Evolutionary conservation across 2,888 invertebrate species (phyloP), one percentile per base, ranked within the genome.

Genomic region (Sericinus montela): DNA sequence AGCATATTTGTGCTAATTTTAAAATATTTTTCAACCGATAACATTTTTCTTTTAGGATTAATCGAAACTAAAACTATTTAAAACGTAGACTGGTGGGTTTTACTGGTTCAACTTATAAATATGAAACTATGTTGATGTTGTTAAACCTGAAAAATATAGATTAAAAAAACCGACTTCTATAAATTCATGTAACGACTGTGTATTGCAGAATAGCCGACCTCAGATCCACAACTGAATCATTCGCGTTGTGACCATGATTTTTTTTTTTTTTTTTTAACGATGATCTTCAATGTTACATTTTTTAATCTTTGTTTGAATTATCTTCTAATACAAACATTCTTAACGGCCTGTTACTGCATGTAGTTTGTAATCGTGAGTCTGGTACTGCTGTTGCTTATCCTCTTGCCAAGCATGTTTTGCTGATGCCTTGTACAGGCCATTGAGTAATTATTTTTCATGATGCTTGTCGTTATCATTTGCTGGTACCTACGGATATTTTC

Each of bases 181-280:
- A 48, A 35, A 48, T 48, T 16, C 28, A 19, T 25, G 48, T 37
- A 32, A 10, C 28, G 16, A 25, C 28, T 28, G 15, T 48, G 38
- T 38, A 43, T 43, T 43, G 48, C 48, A 43, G 38, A 43, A 28
- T 8, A n/a, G 16, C 10, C 32, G 23, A 36, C 30, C 19, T 14
- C 19, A 34, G 46, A 39, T 46, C 34, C 39, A 15, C 32, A 29
- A 29, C 29, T 45, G 49, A 49, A 32, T 49, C 45, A 49, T 45
- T 30, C 4, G 35, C 8, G 7, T 3, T n/a, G 29, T 40, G 39
- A 49, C 49, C 40, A 40, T 16, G 23, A 29, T 23, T 34, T n/a
- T 7, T 30, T 6, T 13, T 6, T 9, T 2, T 0, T 9, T 9
- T 29, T n/a, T 1, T n/a, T 19, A 19, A n/a, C n/a, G n/a, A n/a